Conservation (phyloP, 2,113 vertebrate genomes). For the Alaudala cheleensis region DNA sequence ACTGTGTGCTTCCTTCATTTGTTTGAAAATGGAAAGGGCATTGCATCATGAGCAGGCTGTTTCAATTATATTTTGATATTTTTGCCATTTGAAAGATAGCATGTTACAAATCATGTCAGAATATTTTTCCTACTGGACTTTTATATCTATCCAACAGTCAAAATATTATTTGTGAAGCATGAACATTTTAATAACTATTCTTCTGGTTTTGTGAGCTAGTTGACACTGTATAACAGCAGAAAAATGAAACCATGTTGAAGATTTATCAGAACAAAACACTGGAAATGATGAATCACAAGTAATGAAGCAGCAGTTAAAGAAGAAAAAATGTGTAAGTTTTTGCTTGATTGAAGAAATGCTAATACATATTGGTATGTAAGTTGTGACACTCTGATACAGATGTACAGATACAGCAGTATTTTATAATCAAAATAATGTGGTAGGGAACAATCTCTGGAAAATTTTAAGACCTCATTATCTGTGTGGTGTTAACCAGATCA, state of each 20-base stretch:
- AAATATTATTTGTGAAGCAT: slow-evolving; percentile 66
- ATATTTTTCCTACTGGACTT: slow-evolving; percentile 65
- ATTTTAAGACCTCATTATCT: slow-evolving; percentile 23
- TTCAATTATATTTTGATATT: slow-evolving; percentile 64
- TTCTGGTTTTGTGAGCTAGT: slow-evolving; percentile 56
- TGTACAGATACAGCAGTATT: not conserved
- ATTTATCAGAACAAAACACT: slow-evolving; percentile 60
- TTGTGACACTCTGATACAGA: slow-evolving; percentile 11
- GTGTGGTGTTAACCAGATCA: slow-evolving; percentile 22
- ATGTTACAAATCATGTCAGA: slow-evolving; percentile 66
- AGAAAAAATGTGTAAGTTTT: slow-evolving; percentile 36
- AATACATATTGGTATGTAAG: slow-evolving; percentile 22
- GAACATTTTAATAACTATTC: slow-evolving; percentile 67
- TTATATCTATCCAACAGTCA: slow-evolving; percentile 55
- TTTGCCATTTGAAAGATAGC: slow-evolving; percentile 59
- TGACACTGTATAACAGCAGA: slow-evolving; percentile 55
- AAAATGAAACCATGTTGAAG: slow-evolving; percentile 45
- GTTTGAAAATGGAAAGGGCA: slow-evolving; percentile 29
- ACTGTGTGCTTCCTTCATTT: slow-evolving; percentile 20
- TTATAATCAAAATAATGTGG: slow-evolving; percentile 37
- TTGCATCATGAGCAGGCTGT: slow-evolving; percentile 31
- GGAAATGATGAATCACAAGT: slow-evolving; percentile 60
- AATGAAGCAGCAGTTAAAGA: slow-evolving; percentile 52
- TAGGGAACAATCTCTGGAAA: not conserved
- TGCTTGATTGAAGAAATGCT: slow-evolving; percentile 60